Evolutionary conservation across 1,140 invertebrate genomes (phyloP), one percentile per base, ranked within the genome.

Genomic region (Diabrotica virgifera): DNA sequence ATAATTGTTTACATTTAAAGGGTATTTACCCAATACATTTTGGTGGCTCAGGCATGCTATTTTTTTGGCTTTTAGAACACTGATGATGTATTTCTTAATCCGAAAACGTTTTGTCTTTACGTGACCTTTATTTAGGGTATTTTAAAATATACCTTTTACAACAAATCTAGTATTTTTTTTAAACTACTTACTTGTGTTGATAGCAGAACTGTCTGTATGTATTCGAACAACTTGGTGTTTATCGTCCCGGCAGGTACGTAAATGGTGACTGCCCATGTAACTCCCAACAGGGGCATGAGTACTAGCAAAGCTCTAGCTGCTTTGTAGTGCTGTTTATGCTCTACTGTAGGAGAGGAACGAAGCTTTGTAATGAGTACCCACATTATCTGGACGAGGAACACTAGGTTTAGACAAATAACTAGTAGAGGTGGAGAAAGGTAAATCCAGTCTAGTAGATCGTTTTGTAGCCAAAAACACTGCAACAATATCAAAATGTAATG

Each of bases 361-460:
- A 96, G 82, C 76, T 97, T 96, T 9, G 94, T 97, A 69, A 97
- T 95, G 52, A 97, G 82, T 70, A 93, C 93, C 92, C 93, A 95
- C 90, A 97, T 95, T 70, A 97, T 96, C 78, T 89, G 89, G 70
- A 89, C 83, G 38, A 97, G 86, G 79, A 97, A 96, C 58, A 95
- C 82, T 1, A 94, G 84, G 77, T 97, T 97, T 38, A 92, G 80
- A 58, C 89, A 84, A 5, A 94, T 81, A 10, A 92, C 89, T 36
- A 84, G 76, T 37, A 92, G 82, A 0, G 88, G 86, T 0, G 92
- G 90, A 0, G 83, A 85, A 77, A 92, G 87, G 75, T 90, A 91
- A 65, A 94, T 88, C 90, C 90, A 93, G 76, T 94, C 92, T 55
- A 87, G 85, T 24, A 84, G 81, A 75, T 90, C 88, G 64, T 85